These are phyloP conservation scores for Cladopsammia gracilis DNA, from an alignment of 64 coral and sea anemone genomes.

Conservation along the genomic window DNA sequence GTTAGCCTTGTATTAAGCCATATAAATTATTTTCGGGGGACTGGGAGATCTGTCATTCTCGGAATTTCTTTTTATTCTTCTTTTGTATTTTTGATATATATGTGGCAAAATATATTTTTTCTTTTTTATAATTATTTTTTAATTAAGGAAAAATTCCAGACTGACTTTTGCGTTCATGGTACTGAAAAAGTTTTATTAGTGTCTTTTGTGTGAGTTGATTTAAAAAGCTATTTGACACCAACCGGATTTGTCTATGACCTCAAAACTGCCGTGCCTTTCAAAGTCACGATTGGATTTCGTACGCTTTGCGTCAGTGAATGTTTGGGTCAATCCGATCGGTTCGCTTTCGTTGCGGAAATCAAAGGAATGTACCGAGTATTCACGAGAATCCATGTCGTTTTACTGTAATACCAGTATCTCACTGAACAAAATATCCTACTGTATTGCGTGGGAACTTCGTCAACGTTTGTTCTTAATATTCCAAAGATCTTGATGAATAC, in stretches of 20 bases:
- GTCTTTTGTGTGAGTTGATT: too few relatives aligned
- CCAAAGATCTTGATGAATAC: not conserved
- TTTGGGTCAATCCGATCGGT: not conserved
- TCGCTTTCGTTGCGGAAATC: conserved; percentile 11
- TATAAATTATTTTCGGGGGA: too few relatives aligned
- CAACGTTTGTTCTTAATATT: too few relatives aligned
- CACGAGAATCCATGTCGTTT: not conserved
- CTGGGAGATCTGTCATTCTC: too few relatives aligned
- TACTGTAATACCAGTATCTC: not conserved
- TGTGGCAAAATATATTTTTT: too few relatives aligned
- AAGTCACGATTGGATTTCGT: not conserved
- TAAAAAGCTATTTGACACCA: not conserved
- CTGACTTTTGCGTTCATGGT: too few relatives aligned
- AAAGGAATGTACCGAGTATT: not conserved
- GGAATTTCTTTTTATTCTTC: too few relatives aligned
- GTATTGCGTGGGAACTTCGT: not conserved
- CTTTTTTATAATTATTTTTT: too few relatives aligned
- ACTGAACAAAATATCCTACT: not conserved
- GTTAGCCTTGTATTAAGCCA: too few relatives aligned
- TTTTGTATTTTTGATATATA: too few relatives aligned
- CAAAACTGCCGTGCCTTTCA: not conserved
- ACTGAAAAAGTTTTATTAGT: too few relatives aligned
- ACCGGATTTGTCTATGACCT: not conserved
- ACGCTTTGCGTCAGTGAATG: not conserved
- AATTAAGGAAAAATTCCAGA: too few relatives aligned